Percentiles rank a stretch among this genome's conserved stretches.
These are phyloP conservation scores for Malachius bipustulatus DNA, from an alignment of 2,888 invertebrate genomes.

Conservation along the genomic window DNA sequence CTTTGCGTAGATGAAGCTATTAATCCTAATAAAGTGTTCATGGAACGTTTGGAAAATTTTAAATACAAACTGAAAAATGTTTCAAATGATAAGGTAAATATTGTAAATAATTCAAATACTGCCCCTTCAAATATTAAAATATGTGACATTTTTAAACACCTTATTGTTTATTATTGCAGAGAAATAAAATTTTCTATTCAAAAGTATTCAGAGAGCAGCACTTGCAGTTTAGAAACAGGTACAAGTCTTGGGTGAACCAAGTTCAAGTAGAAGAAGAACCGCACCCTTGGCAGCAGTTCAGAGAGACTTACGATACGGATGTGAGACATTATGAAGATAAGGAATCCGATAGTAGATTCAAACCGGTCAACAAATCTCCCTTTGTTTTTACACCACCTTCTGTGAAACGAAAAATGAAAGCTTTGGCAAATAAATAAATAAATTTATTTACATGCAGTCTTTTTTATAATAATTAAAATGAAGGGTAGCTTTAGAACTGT, in stretches of 20 bases:
- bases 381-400: no score
- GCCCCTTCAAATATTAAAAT: not conserved
- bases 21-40: constrained; percentile 47
- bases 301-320: constrained; percentile 28
- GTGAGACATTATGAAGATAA: constrained; percentile 29
- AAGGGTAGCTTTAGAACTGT: no score
- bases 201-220: constrained; percentile 25
- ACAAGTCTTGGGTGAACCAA: constrained; percentile 39
- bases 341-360: constrained; percentile 28
- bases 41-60: constrained; percentile 51
- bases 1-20: constrained; percentile 49
- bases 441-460: no score
- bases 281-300: constrained; percentile 57
- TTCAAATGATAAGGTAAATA: constrained; percentile 41
- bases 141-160: not conserved
- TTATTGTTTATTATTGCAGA: not conserved
- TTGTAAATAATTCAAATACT: no score
- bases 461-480: no score
- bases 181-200: constrained; percentile 1
- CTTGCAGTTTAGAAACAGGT: constrained; percentile 37
- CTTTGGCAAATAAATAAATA: no score
- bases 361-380: constrained; percentile 29
- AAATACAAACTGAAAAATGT: constrained; percentile 43
- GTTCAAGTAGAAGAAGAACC: constrained; percentile 38
- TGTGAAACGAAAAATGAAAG: no score